Evolutionary conservation across 2,888 invertebrate species (phyloP).

Genomic region (Orthosia gothica): DNA sequence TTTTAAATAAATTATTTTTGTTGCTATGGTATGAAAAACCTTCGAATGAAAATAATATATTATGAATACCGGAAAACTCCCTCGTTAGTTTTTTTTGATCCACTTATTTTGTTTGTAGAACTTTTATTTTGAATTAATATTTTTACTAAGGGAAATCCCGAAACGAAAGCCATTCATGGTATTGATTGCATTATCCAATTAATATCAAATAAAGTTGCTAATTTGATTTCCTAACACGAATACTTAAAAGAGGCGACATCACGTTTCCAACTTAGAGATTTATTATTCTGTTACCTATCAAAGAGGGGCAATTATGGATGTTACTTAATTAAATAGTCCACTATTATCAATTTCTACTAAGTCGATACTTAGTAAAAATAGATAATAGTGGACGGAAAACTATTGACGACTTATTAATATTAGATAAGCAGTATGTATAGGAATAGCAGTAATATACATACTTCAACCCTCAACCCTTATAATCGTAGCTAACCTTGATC

Average conservation of each 20-base stretch:
- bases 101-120: no score
- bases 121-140: not conserved
- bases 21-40: not conserved
- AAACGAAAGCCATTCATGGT: not conserved
- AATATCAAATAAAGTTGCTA: not conserved
- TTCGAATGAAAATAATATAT: conserved; percentile 3
- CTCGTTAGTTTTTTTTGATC: not conserved
- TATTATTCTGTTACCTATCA: not conserved
- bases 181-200: not conserved
- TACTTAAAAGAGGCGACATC: not conserved
- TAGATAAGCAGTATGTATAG: not conserved
- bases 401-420: not conserved
- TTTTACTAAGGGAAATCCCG: not conserved
- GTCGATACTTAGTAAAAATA: no score
- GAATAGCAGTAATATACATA: not conserved
- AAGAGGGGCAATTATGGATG: not conserved
- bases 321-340: no score
- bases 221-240: not conserved
- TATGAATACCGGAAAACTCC: not conserved
- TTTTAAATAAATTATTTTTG: conserved; percentile 9
- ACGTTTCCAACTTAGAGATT: not conserved
- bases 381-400: not conserved
- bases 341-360: no score
- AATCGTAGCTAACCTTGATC: not conserved
- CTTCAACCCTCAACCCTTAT: not conserved